Evolutionary conservation across 1,140 invertebrate species (phyloP).

Genomic region (Marisa cornuarietis): DNA sequence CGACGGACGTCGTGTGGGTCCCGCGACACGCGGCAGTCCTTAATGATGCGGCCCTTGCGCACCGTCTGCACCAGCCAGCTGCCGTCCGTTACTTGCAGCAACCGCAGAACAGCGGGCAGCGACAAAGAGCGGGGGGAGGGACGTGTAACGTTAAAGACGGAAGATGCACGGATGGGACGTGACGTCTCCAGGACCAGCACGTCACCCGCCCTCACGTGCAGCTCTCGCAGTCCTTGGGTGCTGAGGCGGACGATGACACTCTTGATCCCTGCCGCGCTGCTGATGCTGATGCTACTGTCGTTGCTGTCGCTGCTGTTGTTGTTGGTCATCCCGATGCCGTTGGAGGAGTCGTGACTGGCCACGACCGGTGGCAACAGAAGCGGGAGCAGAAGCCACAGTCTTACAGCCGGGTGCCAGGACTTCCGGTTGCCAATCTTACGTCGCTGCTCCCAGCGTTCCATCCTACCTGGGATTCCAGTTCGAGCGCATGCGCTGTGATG

Average conservation of each 20-base stretch:
- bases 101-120: constrained; percentile 18
- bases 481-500: too few species aligned
- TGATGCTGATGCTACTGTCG: not conserved
- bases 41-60: constrained; percentile 25
- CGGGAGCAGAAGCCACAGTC: not conserved
- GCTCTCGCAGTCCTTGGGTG: constrained; percentile 25
- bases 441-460: too few species aligned
- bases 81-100: constrained; percentile 33
- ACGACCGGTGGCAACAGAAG: not conserved
- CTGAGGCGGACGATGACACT: constrained; percentile 30
- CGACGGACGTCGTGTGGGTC: constrained; percentile 27
- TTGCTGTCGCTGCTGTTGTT: not conserved
- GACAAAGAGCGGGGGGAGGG: not conserved
- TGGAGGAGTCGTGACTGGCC: not conserved
- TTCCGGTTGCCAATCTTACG: too few species aligned
- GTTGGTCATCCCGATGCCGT: not conserved
- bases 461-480: too few species aligned
- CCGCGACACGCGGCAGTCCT: constrained; percentile 30
- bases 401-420: not conserved
- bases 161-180: not conserved
- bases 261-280: not conserved
- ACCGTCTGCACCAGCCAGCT: constrained; percentile 28
- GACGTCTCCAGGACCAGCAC: constrained; percentile 30
- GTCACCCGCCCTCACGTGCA: constrained; percentile 23
- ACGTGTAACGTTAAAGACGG: too few species aligned